Evolutionary conservation across 2,888 invertebrate species (phyloP).

Genomic region (Eristalis intricaria): DNA sequence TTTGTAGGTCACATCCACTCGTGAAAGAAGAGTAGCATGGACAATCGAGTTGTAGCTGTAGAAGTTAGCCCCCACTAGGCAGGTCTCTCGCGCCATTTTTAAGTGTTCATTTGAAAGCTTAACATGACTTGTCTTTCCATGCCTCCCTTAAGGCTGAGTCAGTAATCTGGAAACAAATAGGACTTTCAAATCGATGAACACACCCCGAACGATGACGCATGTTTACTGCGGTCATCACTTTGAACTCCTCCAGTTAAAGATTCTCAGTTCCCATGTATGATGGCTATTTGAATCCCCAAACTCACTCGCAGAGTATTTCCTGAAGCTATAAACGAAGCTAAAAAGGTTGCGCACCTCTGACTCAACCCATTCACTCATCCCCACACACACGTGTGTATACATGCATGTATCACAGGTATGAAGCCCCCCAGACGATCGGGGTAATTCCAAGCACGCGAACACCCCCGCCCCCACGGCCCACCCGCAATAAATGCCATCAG

Average conservation of each 20-base stretch:
- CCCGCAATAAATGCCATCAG: constrained; percentile 24
- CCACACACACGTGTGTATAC: not conserved
- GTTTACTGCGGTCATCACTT: not conserved
- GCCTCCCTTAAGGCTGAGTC: too few relatives aligned
- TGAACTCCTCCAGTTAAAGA: not conserved
- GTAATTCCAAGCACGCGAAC: constrained; percentile 52
- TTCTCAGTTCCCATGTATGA: not conserved
- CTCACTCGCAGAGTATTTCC: not conserved
- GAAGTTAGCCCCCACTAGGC: too few relatives aligned
- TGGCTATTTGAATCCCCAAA: not conserved
- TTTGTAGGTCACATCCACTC: too few relatives aligned
- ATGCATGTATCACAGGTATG: not conserved
- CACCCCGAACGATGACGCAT: not conserved
- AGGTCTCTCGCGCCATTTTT: too few relatives aligned
- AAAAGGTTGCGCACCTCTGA: constrained; percentile 35
- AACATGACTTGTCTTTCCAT: too few relatives aligned
- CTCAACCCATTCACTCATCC: constrained; percentile 13
- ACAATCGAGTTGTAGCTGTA: too few relatives aligned
- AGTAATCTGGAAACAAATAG: too few relatives aligned
- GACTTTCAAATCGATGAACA: not conserved
- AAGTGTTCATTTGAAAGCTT: too few relatives aligned
- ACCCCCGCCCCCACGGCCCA: not conserved
- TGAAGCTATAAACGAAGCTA: not conserved
- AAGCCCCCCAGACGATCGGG: constrained; percentile 38
- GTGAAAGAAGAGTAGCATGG: too few relatives aligned